Percentiles rank a stretch among this genome's conserved stretches.
These are phyloP conservation scores for Teinopalpus imperialis DNA, from an alignment of 2,888 invertebrate species.

Conservation along the genomic window DNA sequence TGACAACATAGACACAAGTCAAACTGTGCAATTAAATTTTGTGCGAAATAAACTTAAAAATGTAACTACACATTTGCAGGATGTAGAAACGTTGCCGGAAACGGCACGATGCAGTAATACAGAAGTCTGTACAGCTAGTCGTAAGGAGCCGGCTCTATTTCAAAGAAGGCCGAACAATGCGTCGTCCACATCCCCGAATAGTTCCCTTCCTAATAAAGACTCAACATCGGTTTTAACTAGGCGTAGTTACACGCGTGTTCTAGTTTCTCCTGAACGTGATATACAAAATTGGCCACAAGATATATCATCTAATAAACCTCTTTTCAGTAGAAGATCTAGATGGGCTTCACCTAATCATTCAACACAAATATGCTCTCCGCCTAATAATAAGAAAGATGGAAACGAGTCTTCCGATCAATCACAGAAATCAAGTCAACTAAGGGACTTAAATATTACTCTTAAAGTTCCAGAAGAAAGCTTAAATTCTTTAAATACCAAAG, in stretches of 20 bases:
- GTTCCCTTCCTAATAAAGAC: constrained; percentile 6
- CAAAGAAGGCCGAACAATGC: constrained; percentile 62
- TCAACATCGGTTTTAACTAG: constrained; percentile 29
- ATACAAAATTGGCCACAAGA: constrained; percentile 39
- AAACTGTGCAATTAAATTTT: constrained; percentile 47
- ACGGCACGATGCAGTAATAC: constrained; percentile 59
- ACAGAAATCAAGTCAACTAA: constrained; percentile 38
- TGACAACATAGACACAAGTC: constrained; percentile 28
- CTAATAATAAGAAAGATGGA: constrained; percentile 56
- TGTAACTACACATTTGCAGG: constrained; percentile 41
- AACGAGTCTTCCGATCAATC: constrained; percentile 51
- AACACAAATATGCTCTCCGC: constrained; percentile 42
- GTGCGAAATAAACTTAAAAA: constrained; percentile 64
- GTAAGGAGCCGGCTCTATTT: constrained; percentile 69
- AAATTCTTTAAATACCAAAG: constrained; percentile 62
- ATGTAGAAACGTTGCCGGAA: constrained; percentile 58
- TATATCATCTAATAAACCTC: constrained; percentile 39
- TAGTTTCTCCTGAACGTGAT: constrained; percentile 60
- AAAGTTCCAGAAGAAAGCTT: constrained; percentile 70
- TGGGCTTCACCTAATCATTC: constrained; percentile 47
- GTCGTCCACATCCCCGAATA: constrained; percentile 39
- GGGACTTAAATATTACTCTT: constrained; percentile 68
- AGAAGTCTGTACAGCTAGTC: constrained; percentile 56
- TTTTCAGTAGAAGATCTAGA: constrained; percentile 56
- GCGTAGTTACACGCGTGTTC: constrained; percentile 62